These are phyloP conservation scores for Littorina saxatilis DNA, from an alignment of 1,140 invertebrate genomes.

Conservation along the genomic window DNA sequence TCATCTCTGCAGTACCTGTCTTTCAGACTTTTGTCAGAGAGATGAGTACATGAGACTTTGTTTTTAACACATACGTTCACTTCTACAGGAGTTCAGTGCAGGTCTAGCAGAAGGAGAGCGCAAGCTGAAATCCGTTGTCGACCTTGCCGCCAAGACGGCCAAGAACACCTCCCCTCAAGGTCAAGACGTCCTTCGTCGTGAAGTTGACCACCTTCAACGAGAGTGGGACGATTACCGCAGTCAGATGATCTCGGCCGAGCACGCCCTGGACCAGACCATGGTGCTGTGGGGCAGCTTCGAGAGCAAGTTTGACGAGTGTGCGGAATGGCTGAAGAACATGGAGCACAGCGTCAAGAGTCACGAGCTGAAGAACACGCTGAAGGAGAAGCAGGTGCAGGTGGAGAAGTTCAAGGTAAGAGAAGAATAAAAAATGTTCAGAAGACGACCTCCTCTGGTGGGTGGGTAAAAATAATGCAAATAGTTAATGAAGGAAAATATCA, in stretches of 20 bases:
- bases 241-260: constrained; percentile 69
- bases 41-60: too few relatives aligned
- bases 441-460: too few relatives aligned
- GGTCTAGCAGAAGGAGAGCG: constrained; percentile 84
- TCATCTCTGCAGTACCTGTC: too few relatives aligned
- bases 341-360: constrained; percentile 91
- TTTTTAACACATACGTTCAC: not conserved
- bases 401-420: constrained; percentile 82
- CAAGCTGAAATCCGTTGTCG: constrained; percentile 83
- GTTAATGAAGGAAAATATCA: too few relatives aligned
- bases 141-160: constrained; percentile 83
- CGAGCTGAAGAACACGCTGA: constrained; percentile 85
- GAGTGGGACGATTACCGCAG: constrained; percentile 79
- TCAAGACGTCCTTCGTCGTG: constrained; percentile 82
- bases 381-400: constrained; percentile 88
- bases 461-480: too few relatives aligned
- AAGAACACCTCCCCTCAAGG: constrained; percentile 85
- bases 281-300: constrained; percentile 94
- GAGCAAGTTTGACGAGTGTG: constrained; percentile 84
- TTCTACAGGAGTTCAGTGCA: constrained; percentile 79
- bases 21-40: too few relatives aligned
- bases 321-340: constrained; percentile 89
- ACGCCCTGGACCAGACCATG: constrained; percentile 82
- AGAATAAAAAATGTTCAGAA: too few relatives aligned
- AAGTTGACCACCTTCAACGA: constrained; percentile 80